Conservation (phyloP, 2,888 invertebrate species). For the Papilio protenor region DNA sequence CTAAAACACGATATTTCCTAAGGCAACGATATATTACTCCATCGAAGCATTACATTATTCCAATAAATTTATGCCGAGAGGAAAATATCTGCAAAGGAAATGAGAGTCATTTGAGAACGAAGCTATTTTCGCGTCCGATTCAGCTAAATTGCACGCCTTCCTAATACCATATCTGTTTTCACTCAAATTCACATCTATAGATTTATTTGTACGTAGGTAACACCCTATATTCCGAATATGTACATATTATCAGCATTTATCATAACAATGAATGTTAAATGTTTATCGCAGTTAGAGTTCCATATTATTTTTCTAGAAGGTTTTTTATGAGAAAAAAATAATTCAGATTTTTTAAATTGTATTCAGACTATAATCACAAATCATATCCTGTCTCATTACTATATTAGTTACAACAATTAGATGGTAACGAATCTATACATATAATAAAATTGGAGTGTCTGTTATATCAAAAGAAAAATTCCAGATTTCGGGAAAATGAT, state of each 20-base stretch:
- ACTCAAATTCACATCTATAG: slow-evolving; percentile 16
- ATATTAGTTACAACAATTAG: neutral
- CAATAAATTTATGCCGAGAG: slow-evolving; percentile 30
- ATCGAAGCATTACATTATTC: slow-evolving; percentile 23
- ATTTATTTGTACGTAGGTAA: neutral
- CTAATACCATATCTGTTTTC: slow-evolving; percentile 30
- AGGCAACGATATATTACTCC: slow-evolving; percentile 15
- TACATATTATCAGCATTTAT: no score
- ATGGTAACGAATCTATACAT: neutral
- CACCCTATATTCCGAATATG: neutral
- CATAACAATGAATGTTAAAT: no score
- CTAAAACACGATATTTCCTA: neutral
- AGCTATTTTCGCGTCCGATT: slow-evolving; percentile 31
- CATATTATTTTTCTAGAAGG: no score
- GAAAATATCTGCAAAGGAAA: slow-evolving; percentile 39
- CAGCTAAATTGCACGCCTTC: slow-evolving; percentile 31
- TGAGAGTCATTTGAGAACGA: slow-evolving; percentile 30
- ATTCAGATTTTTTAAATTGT: no score
- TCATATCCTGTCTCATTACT: no score
- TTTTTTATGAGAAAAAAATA: no score
- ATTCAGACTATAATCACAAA: no score
- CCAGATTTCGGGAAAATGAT: no score
- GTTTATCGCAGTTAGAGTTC: no score
- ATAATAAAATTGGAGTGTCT: no score
- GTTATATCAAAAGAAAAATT: no score